phyloP scores from a whole-genome alignment of 2,888 invertebrate species.

The Anorthoa munda region DNA sequence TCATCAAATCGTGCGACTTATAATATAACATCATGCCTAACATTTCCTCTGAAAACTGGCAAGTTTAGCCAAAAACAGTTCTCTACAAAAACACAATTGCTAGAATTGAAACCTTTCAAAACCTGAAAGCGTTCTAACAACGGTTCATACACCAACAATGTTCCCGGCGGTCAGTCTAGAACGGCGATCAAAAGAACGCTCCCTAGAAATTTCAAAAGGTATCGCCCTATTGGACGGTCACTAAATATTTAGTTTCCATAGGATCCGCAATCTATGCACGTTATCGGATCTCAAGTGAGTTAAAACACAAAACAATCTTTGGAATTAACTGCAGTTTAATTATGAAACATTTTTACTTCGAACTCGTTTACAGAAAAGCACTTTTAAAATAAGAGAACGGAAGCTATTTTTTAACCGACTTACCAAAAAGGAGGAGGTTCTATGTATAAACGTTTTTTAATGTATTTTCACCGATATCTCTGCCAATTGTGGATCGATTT shows the following conservation, averaged over 20 bases:
- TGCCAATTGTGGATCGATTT: no score
- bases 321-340: constrained; percentile 1
- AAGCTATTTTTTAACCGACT: no score
- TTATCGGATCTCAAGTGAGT: neutral
- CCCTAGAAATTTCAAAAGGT: constrained; percentile 19
- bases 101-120: constrained; percentile 14
- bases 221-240: neutral
- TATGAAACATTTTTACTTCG: no score
- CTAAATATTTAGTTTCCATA: constrained; percentile 5
- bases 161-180: constrained; percentile 14
- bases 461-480: no score
- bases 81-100: neutral
- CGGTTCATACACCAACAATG: neutral
- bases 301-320: neutral
- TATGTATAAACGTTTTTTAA: no score
- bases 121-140: neutral
- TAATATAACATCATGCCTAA: no score
- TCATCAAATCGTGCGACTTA: neutral
- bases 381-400: neutral
- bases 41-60: no score
- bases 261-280: neutral
- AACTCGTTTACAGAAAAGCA: neutral
- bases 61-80: neutral
- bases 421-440: no score
- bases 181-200: constrained; percentile 30